Conservation (phyloP, 2,888 invertebrate species). For the Leptarthrus brevirostris region DNA sequence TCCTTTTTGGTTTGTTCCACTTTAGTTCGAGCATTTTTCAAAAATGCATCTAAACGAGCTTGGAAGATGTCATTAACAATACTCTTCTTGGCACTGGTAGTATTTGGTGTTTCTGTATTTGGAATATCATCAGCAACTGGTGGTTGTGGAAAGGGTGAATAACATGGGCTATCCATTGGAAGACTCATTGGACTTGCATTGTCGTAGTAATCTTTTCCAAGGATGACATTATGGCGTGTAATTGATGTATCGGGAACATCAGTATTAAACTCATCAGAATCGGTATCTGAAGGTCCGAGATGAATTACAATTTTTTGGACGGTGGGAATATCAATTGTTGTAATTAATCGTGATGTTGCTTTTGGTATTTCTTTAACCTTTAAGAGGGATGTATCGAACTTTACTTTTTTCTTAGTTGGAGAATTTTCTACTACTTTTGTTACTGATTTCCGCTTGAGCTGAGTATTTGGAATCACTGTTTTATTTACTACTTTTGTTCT, state of each 20-base stretch:
- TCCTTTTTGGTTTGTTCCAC: constrained; percentile 53
- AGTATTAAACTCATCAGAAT: constrained; percentile 55
- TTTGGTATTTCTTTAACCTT: not conserved
- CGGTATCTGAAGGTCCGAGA: constrained; percentile 58
- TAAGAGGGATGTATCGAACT: not conserved
- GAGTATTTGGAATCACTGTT: not conserved
- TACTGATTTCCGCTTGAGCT: constrained; percentile 7
- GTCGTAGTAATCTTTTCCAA: constrained; percentile 57
- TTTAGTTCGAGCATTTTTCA: constrained; percentile 62
- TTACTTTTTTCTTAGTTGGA: constrained; percentile 9
- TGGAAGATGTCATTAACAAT: constrained; percentile 61
- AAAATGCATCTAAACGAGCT: constrained; percentile 62
- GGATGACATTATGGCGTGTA: constrained; percentile 39
- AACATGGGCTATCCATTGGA: constrained; percentile 58
- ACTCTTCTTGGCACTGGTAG: constrained; percentile 52
- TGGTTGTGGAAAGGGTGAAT: constrained; percentile 49
- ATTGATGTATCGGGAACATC: constrained; percentile 44
- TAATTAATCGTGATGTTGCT: constrained; percentile 57
- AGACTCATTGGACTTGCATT: constrained; percentile 62
- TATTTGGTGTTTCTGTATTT: not conserved
- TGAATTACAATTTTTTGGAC: constrained; percentile 61
- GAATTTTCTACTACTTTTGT: not conserved
- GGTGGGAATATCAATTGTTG: constrained; percentile 59
- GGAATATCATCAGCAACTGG: not conserved
- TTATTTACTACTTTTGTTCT: constrained; percentile 37